Base-by-base conservation (phyloP, 2,888 invertebrate genomes). In the Eudemis profundana region DNA sequence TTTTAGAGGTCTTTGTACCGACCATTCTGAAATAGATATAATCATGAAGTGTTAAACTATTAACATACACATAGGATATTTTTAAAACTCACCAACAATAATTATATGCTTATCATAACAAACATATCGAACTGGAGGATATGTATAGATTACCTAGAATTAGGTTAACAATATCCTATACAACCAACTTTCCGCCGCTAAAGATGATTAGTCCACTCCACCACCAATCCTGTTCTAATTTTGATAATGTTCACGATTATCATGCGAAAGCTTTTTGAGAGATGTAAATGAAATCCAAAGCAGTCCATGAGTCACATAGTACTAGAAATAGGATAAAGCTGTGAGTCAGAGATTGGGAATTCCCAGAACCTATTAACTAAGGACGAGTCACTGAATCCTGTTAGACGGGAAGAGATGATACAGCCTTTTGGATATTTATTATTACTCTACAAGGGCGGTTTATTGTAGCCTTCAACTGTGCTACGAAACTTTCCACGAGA, bases 321-420 rank as follows among this genome's bases (percentile, higher is more conserved):
- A 15, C 51, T 53, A 38, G 38, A 65, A 65, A 60, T 53, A 44
- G 44, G 21, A 51, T 12, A 60, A 27, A 12, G 29, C 40, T 47
- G 19, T 65, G 65, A 65, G 53, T 65, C 65, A 65, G 21, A 38
- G 21, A 21, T 49, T 27, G 29, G 59, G 53, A 40, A 51, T 60
- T 60, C 53, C 59, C 15, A 23, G 46, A 38, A 47, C 33, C 33
- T 33, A 33, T 33, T 38, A 15, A 10, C 17, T 4, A 50, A 64
- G 70, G 69, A 80, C 78, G 80, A 82, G 80, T 84, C 83, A 86
- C 78, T 68, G 72, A 69, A n/a, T 69, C 71, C 71, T 74, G 69
- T 78, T 77, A 63, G 61, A 27, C 15, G 42, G 65, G 33, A 47
- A 21, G 19, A 49, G 47, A 66, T 66, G 61, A 54, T 44, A 38